Evolutionary conservation across 2,888 invertebrate genomes (phyloP).

Genomic region (Andrena fulva): DNA sequence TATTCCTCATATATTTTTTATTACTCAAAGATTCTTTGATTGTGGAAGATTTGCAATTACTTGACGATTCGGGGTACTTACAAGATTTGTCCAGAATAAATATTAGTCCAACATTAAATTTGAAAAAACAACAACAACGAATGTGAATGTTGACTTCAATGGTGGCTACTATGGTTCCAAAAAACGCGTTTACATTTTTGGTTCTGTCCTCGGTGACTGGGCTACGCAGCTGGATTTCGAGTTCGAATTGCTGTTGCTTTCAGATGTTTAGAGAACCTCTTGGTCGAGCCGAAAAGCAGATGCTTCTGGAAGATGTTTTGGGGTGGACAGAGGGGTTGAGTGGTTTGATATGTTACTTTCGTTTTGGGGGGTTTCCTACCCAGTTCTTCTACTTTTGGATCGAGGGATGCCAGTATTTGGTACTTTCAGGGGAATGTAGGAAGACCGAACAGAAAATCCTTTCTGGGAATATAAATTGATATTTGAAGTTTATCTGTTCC

Average conservation of each 20-base stretch:
- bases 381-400: neutral
- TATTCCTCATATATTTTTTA: no score
- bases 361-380: neutral
- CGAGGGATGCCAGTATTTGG: neutral
- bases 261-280: constrained; percentile 48
- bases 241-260: constrained; percentile 62
- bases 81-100: no score
- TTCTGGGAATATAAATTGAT: neutral
- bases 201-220: constrained; percentile 3
- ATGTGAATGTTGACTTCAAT: no score
- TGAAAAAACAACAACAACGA: no score
- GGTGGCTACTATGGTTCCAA: no score
- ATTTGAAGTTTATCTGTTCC: no score
- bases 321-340: constrained; percentile 1
- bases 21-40: no score
- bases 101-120: no score
- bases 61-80: no score
- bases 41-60: no score
- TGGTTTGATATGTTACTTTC: neutral
- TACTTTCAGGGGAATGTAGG: neutral
- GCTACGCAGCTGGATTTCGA: constrained; percentile 25
- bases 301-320: constrained; percentile 27
- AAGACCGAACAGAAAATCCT: neutral
- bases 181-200: no score
- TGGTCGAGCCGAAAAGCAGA: constrained; percentile 8